phyloP scores from a whole-genome alignment of 2,113 vertebrate genomes.

The Sterrhoptilus dennistouni region DNA sequence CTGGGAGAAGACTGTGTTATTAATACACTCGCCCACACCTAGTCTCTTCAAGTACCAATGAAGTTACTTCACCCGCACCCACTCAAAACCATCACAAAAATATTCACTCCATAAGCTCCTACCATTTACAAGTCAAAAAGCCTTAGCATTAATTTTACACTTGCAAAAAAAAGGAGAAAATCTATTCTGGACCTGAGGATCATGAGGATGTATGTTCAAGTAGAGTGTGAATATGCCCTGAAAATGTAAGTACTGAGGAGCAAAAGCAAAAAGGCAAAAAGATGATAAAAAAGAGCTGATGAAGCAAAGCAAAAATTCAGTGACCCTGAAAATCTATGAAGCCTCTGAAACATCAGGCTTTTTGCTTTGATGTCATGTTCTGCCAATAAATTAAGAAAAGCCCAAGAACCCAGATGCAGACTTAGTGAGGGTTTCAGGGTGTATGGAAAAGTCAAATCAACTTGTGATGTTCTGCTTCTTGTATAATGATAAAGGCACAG shows the following conservation, averaged over 20 bases:
- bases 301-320: constrained; percentile 10
- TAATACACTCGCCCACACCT: not conserved
- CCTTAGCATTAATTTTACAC: constrained; percentile 33
- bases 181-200: constrained; percentile 4
- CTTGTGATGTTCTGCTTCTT: not conserved
- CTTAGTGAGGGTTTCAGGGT: not conserved
- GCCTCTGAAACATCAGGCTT: not conserved
- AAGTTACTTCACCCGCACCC: constrained; percentile 1
- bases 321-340: not conserved
- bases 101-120: not conserved
- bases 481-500: not conserved
- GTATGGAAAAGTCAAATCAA: not conserved
- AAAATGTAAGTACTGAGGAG: not conserved
- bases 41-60: not conserved
- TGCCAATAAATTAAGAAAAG: constrained; percentile 22
- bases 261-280: not conserved
- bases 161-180: not conserved
- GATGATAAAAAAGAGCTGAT: not conserved
- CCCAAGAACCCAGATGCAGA: not conserved
- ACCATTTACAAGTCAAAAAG: not conserved
- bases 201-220: constrained; percentile 5
- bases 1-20: not conserved
- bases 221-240: not conserved
- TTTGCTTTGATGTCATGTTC: not conserved
- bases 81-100: not conserved